Evolutionary conservation across 2,797 vertebrate species (phyloP), one percentile per base, ranked within the genome.

Genomic region (Saxicola maurus): DNA sequence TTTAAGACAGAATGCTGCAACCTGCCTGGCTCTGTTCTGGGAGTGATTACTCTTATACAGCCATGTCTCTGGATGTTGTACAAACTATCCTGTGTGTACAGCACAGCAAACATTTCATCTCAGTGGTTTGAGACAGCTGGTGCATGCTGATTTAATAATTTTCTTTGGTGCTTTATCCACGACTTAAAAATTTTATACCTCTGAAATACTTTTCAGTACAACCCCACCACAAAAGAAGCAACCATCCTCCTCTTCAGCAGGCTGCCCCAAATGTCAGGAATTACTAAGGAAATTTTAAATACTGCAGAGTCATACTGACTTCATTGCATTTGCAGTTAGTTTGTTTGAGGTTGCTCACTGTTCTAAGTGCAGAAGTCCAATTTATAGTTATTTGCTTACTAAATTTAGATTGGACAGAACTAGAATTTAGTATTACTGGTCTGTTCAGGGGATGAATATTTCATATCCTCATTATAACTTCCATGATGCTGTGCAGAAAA

Each of bases 241-340:
- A 20, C 7, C 2, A 4, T 78, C 86, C 20, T 66, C 13, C 30
- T 86, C 42, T 90, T 57, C 33, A 57, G 30, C 48, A n/a, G n/a
- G 12, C 27, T 90, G 18, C 31, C 37, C 27, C 12, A 12, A 78
- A 77, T 83, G 11, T 17, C 17, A 49, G 33, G 46, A 48, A 68
- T 86, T 77, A 43, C 76, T 89, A 18, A 48, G 42, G 85, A 86
- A 59, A 24, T 6, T 71, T 67, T 79, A 66, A 94, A 91, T 88
- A 61, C 67, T 92, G 86, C 86, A 76, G 35, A 94, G 87, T 92
- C 83, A 88, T 62, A 52, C 55, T 86, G 75, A 66, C 43, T 90
- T 86, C 11, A 1, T 68, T 76, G 61, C 53, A 35, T 73, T 76
- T 93, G 73, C 68, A 84, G 65, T 42, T 82, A 81, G 71, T 82